Percentiles rank a stretch among this genome's conserved stretches.
These are phyloP conservation scores for Loriculus beryllinus DNA, from an alignment of 2,797 vertebrate species.

Conservation along the genomic window DNA sequence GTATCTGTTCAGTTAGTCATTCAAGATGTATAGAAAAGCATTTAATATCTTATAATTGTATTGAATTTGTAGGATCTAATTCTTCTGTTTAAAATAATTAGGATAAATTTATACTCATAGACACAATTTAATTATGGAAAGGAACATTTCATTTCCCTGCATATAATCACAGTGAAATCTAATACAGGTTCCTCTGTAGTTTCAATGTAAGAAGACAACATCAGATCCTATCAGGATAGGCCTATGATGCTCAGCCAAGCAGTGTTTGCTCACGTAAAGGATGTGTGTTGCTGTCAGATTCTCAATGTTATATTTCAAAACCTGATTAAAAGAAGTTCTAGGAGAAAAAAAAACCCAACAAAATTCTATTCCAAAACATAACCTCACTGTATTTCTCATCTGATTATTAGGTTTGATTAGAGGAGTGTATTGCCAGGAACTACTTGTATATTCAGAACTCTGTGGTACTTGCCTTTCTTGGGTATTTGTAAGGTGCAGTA, in stretches of 20 bases:
- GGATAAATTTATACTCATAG: neutral
- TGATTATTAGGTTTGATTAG: neutral
- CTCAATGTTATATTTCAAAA: neutral
- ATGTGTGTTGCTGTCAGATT: neutral
- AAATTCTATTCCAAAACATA: neutral
- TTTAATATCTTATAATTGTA: neutral
- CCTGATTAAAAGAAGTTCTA: neutral
- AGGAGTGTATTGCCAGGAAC: neutral
- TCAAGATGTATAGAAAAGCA: neutral
- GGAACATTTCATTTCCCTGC: neutral
- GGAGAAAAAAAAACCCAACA: neutral
- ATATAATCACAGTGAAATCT: neutral
- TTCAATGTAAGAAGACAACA: neutral
- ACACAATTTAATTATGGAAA: neutral
- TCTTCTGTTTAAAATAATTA: neutral
- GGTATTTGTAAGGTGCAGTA: conserved; percentile 71
- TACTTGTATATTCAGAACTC: neutral
- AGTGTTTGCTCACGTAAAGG: neutral
- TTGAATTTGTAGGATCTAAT: neutral
- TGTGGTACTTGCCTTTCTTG: conserved; percentile 59
- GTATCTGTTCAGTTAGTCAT: neutral
- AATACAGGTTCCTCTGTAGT: neutral
- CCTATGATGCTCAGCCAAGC: neutral
- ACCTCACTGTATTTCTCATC: neutral
- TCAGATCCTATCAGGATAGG: neutral